Evolutionary conservation across 2,888 invertebrate genomes (phyloP), one percentile per base, ranked within the genome.

Genomic region (Apamea sordens): DNA sequence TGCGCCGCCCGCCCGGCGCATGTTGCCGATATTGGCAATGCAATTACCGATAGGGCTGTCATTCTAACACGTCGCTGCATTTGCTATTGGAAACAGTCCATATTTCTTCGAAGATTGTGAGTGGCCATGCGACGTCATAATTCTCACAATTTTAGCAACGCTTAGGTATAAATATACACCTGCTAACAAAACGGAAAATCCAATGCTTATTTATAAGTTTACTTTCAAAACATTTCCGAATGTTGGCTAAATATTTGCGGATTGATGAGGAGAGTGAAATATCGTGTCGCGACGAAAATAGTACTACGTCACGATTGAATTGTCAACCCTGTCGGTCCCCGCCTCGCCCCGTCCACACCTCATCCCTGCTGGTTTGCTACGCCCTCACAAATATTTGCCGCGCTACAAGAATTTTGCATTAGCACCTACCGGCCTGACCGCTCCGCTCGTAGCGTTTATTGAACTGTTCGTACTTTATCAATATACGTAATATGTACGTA

Each of bases 351-450:
- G 76, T 80, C 69, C 82, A 78, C 84, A 81, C 87, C 84, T 87
- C 89, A 87, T 80, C 88, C 91, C 90, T 85, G 84, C 83, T 84
- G 77, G 71, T 76, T 83, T 86, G 80, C 86, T 86, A 92, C 92
- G 92, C 93, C 93, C 93, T 92, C 93, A 91, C 93, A 93, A 94
- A 95, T 94, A 94, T 94, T 94, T 92, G 91, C 90, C 85, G 90
- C 89, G 90, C 86, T 91, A 95, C 95, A 95, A 90, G 94, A 92
- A 90, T 94, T 94, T 94, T 91, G 94, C 95, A 95, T 95, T 95
- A 95, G 92, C 93, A 92, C 92, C 91, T 91, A 93, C 93, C 86
- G 90, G 90, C 87, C 88, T 89, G 91, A 88, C 90, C 88, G 88
- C 90, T 90, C 90, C 88, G 88, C 90, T 90, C 83, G 84, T 85